These are phyloP conservation scores for Andrena cerasifolii DNA, from an alignment of 1,140 invertebrate species.

Conservation along the genomic window DNA sequence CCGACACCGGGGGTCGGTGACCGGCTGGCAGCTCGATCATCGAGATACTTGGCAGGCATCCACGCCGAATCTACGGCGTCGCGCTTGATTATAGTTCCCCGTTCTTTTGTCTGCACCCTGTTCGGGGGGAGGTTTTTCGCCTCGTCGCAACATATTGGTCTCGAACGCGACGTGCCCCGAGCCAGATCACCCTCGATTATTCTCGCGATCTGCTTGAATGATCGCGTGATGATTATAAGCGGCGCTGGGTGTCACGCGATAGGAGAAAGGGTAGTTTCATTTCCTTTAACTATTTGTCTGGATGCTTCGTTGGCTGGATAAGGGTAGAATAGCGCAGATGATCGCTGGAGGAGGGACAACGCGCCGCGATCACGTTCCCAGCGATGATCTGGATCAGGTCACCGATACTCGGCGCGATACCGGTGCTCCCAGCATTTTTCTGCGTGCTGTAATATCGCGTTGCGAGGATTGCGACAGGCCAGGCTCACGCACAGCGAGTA, in stretches of 20 bases:
- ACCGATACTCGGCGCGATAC: conserved; percentile 53
- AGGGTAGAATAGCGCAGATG: not conserved
- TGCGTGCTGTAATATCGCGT: conserved; percentile 69
- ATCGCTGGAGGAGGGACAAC: not conserved
- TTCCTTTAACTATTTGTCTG: too few relatives aligned
- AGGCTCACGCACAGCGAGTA: conserved; percentile 78
- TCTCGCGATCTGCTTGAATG: conserved; percentile 18
- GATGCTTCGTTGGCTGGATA: not conserved
- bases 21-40: conserved; percentile 37
- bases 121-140: not conserved
- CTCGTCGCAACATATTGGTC: not conserved
- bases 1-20: conserved; percentile 24
- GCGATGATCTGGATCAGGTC: conserved; percentile 51
- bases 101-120: not conserved
- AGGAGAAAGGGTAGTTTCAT: not conserved
- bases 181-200: not conserved
- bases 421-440: conserved; percentile 49
- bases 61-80: conserved; percentile 13
- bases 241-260: conserved; percentile 27
- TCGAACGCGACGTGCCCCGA: not conserved
- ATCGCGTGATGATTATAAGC: conserved; percentile 28
- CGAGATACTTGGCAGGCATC: conserved; percentile 42
- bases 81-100: conserved; percentile 2
- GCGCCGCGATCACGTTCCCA: conserved; percentile 18
- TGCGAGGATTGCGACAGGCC: conserved; percentile 74